Conservation (phyloP, 2,113 vertebrate genomes). For the Ciconia boyciana region DNA sequence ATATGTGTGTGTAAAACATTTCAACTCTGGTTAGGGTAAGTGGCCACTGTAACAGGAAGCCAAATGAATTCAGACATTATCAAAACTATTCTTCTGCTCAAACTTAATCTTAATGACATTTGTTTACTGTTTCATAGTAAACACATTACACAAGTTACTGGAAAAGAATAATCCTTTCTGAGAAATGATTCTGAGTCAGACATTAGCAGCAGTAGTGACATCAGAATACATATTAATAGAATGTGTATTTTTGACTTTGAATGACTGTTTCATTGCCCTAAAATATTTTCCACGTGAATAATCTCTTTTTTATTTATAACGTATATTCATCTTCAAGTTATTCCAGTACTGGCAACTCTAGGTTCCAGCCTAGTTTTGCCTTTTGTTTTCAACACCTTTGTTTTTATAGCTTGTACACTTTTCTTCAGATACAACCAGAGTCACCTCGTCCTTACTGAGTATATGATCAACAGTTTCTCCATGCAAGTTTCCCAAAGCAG, state of each 20-base stretch:
- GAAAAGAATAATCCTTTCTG: conserved; percentile 59
- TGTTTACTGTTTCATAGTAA: conserved; percentile 47
- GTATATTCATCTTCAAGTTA: conserved; percentile 29
- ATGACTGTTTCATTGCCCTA: conserved; percentile 43
- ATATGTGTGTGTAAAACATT: background rate
- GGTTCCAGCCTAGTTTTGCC: background rate
- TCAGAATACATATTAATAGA: conserved; percentile 62
- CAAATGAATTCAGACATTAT: background rate
- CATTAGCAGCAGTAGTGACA: conserved; percentile 34
- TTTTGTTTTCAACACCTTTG: conserved; percentile 23
- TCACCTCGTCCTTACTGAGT: background rate
- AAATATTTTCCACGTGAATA: conserved; percentile 33
- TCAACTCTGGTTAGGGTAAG: background rate
- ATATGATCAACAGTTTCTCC: background rate
- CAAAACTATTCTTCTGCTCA: background rate
- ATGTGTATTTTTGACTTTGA: conserved; percentile 56
- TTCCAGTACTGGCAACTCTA: background rate
- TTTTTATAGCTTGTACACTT: background rate
- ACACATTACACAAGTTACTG: conserved; percentile 25
- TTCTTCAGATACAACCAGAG: background rate
- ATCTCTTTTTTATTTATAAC: conserved; percentile 43
- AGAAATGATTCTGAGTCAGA: conserved; percentile 58
- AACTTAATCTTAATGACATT: conserved; percentile 5
- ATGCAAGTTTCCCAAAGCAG: background rate
- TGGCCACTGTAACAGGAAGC: background rate